Evolutionary conservation across 2,888 invertebrate genomes (phyloP).

Genomic region (Drosophila lutescens): DNA sequence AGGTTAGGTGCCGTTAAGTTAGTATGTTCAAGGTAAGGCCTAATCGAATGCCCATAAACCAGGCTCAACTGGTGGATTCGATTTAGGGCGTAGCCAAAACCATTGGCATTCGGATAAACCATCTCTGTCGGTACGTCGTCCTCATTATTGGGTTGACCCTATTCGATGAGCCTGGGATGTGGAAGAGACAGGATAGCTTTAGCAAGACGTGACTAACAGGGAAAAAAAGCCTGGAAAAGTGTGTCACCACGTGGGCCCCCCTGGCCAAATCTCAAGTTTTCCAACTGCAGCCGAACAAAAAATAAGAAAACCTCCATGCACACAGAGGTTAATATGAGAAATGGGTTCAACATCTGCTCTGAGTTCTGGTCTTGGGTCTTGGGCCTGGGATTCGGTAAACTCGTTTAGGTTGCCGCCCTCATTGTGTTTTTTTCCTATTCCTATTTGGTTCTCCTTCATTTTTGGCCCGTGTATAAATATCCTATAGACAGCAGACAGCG

Average conservation of each 20-base stretch:
- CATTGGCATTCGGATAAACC: constrained; percentile 32
- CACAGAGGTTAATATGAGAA: constrained; percentile 60
- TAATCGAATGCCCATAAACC: constrained; percentile 23
- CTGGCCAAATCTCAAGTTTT: constrained; percentile 29
- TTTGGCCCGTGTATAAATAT: constrained; percentile 57
- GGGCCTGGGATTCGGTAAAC: constrained; percentile 53
- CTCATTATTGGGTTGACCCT: constrained; percentile 39
- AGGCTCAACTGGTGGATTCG: constrained; percentile 36
- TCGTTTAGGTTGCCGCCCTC: constrained; percentile 75
- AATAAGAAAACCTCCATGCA: constrained; percentile 27
- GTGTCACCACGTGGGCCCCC: constrained; percentile 45
- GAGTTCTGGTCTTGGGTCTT: constrained; percentile 45
- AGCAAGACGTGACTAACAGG: constrained; percentile 4
- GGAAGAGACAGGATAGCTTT: constrained; percentile 24
- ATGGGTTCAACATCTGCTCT: constrained; percentile 70
- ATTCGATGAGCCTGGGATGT: constrained; percentile 32
- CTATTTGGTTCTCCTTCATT: constrained; percentile 20
- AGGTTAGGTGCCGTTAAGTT: constrained; percentile 24
- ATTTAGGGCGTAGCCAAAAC: constrained; percentile 35
- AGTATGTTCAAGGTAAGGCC: constrained; percentile 34
- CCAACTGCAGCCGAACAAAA: constrained; percentile 18
- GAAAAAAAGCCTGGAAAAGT: constrained; percentile 31
- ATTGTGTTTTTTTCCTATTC: constrained; percentile 37
- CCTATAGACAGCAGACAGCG: constrained; percentile 53
- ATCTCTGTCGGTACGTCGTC: constrained; percentile 19